Conservation (phyloP, 2,888 invertebrate genomes). For the Cetonia aurata region DNA sequence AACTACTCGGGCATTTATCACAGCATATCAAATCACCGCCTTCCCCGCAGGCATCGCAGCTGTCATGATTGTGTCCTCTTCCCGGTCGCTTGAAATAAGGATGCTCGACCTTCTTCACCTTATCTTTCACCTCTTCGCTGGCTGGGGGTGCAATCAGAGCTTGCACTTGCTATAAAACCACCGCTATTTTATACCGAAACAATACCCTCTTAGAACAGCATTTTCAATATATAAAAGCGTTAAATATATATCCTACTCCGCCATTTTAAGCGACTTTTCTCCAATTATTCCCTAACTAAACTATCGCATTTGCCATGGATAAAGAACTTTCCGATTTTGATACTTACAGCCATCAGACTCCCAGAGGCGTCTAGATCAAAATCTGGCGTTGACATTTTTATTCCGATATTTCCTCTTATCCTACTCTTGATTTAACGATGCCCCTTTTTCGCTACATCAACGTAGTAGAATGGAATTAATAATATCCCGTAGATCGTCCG, state of each 20-base stretch:
- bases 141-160: constrained; percentile 89
- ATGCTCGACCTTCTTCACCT: constrained; percentile 72
- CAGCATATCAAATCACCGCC: constrained; percentile 96
- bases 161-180: constrained; percentile 81
- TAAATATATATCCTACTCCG: constrained; percentile 29
- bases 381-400: constrained; percentile 73
- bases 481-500: not conserved
- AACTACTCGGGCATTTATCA: constrained; percentile 95
- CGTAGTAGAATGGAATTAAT: not conserved
- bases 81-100: constrained; percentile 89
- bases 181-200: not conserved
- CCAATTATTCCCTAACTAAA: not conserved
- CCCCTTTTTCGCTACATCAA: not conserved
- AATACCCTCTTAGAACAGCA: not conserved
- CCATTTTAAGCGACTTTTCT: constrained; percentile 35
- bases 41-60: constrained; percentile 94
- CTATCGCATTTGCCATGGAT: not conserved
- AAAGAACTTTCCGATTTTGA: not conserved
- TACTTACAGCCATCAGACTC: constrained; percentile 88
- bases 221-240: constrained; percentile 1
- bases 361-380: constrained; percentile 85
- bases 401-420: not conserved
- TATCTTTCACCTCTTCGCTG: constrained; percentile 77
- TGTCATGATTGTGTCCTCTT: constrained; percentile 92
- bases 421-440: not conserved